These are phyloP conservation scores for Paramormyrops kingsleyae DNA, from an alignment of 2,113 vertebrate genomes.

Conservation along the genomic window DNA sequence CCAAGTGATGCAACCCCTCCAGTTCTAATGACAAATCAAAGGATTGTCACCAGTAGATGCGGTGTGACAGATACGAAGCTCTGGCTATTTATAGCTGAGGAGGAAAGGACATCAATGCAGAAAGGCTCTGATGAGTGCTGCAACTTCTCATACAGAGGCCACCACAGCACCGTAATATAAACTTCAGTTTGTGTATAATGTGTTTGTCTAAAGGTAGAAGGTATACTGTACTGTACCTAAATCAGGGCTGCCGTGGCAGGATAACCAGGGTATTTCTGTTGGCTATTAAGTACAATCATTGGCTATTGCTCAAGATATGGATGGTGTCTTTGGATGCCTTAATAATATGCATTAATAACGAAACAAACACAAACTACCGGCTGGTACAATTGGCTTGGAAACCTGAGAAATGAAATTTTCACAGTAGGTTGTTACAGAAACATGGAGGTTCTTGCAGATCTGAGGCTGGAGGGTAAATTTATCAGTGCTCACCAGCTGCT, in stretches of 20 bases:
- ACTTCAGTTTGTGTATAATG: neutral
- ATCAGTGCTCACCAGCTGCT: conserved; percentile 2
- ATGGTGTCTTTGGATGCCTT: neutral
- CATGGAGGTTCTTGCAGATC: neutral
- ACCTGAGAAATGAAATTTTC: neutral
- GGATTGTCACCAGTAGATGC: neutral
- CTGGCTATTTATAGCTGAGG: neutral
- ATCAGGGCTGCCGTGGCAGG: neutral
- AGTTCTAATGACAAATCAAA: conserved; percentile 8
- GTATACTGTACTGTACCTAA: too few relatives aligned
- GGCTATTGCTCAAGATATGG: neutral
- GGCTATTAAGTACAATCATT: neutral
- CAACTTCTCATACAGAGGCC: neutral
- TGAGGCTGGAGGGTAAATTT: neutral
- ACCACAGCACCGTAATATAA: neutral
- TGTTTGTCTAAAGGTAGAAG: neutral
- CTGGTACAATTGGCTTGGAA: neutral
- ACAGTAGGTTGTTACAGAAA: conserved; percentile 2
- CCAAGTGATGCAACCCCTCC: neutral
- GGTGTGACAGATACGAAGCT: neutral
- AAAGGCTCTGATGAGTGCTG: neutral
- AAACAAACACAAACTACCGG: neutral
- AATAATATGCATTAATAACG: neutral
- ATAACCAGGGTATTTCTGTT: neutral
- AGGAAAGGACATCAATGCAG: neutral